Evolutionary conservation across 2,113 vertebrate species (phyloP).

Genomic region (Danio rerio): GRCz12tu NC_133180.1:35522501-35523000

Average conservation of each 20-base stretch:
- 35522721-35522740: neutral
- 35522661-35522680: neutral
- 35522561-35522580: neutral
- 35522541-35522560: constrained; percentile 25
- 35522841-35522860: neutral
- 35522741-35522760: neutral
- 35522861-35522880: neutral
- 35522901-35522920: neutral
- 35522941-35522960: neutral
- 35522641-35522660: neutral
- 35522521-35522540: constrained; percentile 59
- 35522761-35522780: neutral
- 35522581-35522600: neutral
- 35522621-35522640: neutral
- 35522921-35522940: constrained; percentile 4
- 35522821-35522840: neutral
- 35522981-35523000: neutral
- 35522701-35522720: neutral
- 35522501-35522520: constrained; percentile 81
- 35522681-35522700: neutral
- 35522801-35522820: neutral
- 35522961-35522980: neutral
- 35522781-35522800: too few species aligned
- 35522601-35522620: neutral
- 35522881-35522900: constrained; percentile 1